Conservation (phyloP, 2,888 invertebrate species). For the Teleogryllus oceanicus region DNA sequence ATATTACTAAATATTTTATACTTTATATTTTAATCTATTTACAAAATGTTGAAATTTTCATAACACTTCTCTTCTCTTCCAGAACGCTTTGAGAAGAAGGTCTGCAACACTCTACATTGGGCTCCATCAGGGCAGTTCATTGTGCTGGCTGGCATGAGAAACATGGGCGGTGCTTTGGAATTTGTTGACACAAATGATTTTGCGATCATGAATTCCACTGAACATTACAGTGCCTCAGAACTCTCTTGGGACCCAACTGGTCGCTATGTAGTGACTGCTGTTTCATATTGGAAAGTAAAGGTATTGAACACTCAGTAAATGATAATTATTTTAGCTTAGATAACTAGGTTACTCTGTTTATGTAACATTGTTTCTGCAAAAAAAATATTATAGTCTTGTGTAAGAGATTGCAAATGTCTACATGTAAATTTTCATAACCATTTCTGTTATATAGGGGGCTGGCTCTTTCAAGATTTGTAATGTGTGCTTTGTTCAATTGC, state of each 20-base stretch:
- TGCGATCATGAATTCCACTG: conserved; percentile 88
- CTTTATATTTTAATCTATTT: background rate
- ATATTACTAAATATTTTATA: too few relatives aligned
- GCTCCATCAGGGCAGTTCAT: conserved; percentile 93
- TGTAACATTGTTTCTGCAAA: too few relatives aligned
- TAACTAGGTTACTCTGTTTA: too few relatives aligned
- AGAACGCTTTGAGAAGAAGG: conserved; percentile 70
- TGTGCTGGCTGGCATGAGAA: conserved; percentile 82
- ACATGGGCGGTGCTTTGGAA: conserved; percentile 84
- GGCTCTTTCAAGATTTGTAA: too few relatives aligned
- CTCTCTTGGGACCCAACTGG: conserved; percentile 99
- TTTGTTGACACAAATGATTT: conserved; percentile 95
- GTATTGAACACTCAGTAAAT: conserved; percentile 49
- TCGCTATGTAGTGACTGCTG: conserved; percentile 90
- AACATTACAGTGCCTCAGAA: conserved; percentile 91
- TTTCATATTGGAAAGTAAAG: conserved; percentile 93
- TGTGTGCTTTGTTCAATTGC: too few relatives aligned
- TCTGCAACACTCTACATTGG: conserved; percentile 89
- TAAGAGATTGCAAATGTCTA: too few relatives aligned
- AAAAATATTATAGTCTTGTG: too few relatives aligned
- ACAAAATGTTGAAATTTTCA: background rate
- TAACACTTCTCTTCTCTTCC: conserved; percentile 30
- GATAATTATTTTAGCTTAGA: too few relatives aligned
- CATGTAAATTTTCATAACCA: too few relatives aligned
- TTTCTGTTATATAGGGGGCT: too few relatives aligned